Evolutionary conservation across 1,140 invertebrate genomes (phyloP), one percentile per base, ranked within the genome.

Genomic region (Brachionus rotundiformis): DNA sequence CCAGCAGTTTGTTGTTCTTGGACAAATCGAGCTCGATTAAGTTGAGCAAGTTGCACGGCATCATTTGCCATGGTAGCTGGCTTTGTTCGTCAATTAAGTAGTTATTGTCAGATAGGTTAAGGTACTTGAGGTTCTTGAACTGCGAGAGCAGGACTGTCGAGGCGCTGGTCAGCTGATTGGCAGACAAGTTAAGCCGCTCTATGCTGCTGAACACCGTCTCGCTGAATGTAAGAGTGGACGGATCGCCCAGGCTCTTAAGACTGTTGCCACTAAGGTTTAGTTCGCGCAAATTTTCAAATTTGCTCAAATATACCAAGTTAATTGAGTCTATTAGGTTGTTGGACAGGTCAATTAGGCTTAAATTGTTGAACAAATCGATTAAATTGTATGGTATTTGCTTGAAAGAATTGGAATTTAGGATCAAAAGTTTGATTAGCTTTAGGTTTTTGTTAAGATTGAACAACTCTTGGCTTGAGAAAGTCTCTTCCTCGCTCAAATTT

Each of bases 31-130:
- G 29, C 19, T 79, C 76, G n/a, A 33, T 25, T 13, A 79, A 19
- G 25, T 25, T 63, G 8, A 25, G 8, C 16, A 79, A 19, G 3
- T 59, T 23, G 36, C 54, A 33, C 11, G 59, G 19, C 59, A 54
- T 63, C 8, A 54, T n/a, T 41, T 59, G 76, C 76, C 76, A 79
- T 36, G 76, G 76, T 7, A 79, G 16, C 19, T 61, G 47, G 33
- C 19, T 33, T 33, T 54, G 44, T 23, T 79, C 59, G 33, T 41
- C 47, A 6, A 79, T 79, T 31, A 79, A n/a, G 41, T 29, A 59
- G n/a, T 79, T 79, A 39, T 79, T 79, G n/a, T 79, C 47, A 3
- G 76, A 79, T 16, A 79, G 27, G 29, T 79, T 63, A 4, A 79
- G 27, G 13, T 59, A 63, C 33, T 54, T 79, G 10, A 79, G 11